phyloP scores from a whole-genome alignment of 1,140 invertebrate species.

The Triops longicaudatus region DNA sequence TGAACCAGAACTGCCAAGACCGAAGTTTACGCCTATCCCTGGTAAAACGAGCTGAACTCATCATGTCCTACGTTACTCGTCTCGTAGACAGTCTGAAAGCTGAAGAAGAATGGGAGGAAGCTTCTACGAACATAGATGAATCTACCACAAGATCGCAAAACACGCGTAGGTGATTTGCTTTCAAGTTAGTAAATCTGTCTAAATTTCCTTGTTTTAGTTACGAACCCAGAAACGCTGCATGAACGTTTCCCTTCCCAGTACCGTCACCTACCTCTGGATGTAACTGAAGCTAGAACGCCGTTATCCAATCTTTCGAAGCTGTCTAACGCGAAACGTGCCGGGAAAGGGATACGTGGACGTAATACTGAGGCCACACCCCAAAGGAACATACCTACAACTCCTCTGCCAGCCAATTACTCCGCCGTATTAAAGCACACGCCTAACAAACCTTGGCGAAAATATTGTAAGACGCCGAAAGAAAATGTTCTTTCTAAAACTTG shows the following conservation, averaged over 20 bases:
- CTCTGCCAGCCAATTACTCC: neutral
- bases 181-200: neutral
- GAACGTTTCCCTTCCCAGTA: neutral
- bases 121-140: neutral
- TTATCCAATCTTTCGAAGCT: neutral
- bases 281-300: neutral
- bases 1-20: neutral
- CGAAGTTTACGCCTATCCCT: neutral
- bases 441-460: neutral
- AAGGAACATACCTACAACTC: neutral
- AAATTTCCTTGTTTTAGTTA: neutral
- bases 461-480: neutral
- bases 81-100: neutral
- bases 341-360: neutral
- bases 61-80: neutral
- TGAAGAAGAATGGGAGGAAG: conserved; percentile 6
- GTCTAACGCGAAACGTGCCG: neutral
- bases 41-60: neutral
- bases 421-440: neutral
- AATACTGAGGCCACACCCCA: neutral
- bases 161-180: neutral
- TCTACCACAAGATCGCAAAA: neutral
- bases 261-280: neutral
- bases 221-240: neutral
- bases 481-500: neutral